These are phyloP conservation scores for Saturnia japonica DNA, from an alignment of 2,888 invertebrate genomes.

Conservation along the genomic window DNA sequence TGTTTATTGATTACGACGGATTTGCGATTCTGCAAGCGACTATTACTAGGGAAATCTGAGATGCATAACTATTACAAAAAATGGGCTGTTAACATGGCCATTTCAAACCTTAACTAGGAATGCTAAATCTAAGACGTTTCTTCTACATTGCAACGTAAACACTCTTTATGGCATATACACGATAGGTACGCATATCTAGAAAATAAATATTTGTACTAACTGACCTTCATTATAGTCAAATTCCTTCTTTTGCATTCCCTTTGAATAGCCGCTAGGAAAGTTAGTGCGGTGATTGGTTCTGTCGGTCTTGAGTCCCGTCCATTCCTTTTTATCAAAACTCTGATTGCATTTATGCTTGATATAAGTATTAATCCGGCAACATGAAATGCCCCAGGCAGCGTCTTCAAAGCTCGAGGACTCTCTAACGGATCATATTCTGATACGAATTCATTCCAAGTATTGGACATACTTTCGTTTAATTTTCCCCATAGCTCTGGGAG, in stretches of 20 bases:
- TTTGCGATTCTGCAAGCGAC: too few relatives aligned
- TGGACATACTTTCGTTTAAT: slow-evolving; percentile 85
- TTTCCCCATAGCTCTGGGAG: slow-evolving; percentile 86
- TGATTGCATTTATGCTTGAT: slow-evolving; percentile 83
- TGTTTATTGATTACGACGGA: too few relatives aligned
- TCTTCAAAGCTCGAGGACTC: slow-evolving; percentile 84
- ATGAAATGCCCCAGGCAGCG: slow-evolving; percentile 81
- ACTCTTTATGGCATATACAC: too few relatives aligned
- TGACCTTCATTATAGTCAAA: slow-evolving; percentile 66
- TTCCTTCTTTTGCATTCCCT: slow-evolving; percentile 67
- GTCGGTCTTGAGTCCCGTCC: slow-evolving; percentile 56
- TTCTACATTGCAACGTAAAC: too few relatives aligned
- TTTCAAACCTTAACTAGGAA: too few relatives aligned
- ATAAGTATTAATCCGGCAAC: slow-evolving; percentile 85
- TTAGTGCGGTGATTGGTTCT: slow-evolving; percentile 67
- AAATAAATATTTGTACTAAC: background rate
- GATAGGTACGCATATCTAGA: too few relatives aligned
- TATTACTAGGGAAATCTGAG: too few relatives aligned
- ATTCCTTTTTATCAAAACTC: slow-evolving; percentile 82
- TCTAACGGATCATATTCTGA: slow-evolving; percentile 90
- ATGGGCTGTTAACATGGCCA: background rate
- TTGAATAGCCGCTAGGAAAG: slow-evolving; percentile 67
- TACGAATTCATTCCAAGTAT: slow-evolving; percentile 91
- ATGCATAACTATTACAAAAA: too few relatives aligned
- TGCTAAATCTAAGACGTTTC: too few relatives aligned